Conservation (phyloP, 1,140 invertebrate species). For the Zaprionus taronus region DNA sequence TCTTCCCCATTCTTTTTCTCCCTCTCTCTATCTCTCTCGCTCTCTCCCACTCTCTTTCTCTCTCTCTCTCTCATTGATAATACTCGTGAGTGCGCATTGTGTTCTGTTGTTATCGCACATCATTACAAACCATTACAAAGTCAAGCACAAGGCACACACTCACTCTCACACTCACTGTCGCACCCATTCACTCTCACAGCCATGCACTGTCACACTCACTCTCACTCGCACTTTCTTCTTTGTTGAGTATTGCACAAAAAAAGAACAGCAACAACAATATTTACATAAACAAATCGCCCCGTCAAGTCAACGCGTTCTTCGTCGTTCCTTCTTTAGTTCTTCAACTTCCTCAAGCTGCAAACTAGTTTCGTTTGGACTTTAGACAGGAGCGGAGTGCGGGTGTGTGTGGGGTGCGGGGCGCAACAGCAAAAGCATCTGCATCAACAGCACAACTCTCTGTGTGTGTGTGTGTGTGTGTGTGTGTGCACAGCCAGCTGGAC, state of each 20-base stretch:
- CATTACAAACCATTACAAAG: conserved; percentile 54
- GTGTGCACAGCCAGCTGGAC: neutral
- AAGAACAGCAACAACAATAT: conserved; percentile 19
- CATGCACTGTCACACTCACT: conserved; percentile 7
- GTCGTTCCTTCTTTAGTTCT: neutral
- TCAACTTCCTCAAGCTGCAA: conserved; percentile 3
- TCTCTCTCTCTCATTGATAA: conserved; percentile 24
- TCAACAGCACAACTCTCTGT: neutral
- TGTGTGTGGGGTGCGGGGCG: neutral
- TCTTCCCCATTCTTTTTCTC: neutral
- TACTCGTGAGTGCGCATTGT: conserved; percentile 20
- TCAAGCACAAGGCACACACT: conserved; percentile 27
- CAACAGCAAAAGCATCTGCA: conserved; percentile 16
- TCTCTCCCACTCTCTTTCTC: neutral
- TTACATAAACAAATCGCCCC: conserved; percentile 39
- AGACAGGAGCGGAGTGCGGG: neutral
- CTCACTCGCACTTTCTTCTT: conserved; percentile 24
- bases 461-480: neutral
- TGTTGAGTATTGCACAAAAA: conserved; percentile 28
- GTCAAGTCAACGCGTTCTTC: neutral
- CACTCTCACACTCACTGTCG: neutral
- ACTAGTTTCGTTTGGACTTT: conserved; percentile 40
- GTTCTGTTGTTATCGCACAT: conserved; percentile 39
- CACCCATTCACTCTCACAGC: too few species aligned
- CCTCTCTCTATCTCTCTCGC: neutral